Evolutionary conservation across 35 echinoderm and acorn worm species (phyloP).

Genomic region (Anneissia japonica): DNA sequence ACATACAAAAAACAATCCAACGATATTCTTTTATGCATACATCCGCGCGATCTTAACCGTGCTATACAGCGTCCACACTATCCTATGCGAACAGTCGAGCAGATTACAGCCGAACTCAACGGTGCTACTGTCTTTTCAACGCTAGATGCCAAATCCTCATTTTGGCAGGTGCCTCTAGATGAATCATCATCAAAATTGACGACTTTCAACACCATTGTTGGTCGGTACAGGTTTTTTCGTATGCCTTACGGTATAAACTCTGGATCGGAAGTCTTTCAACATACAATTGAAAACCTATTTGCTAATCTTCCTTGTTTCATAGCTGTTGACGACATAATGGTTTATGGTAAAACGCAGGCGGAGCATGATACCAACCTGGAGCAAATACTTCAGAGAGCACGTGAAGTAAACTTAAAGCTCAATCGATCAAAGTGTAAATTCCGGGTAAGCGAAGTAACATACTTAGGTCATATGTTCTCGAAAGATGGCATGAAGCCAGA

Average conservation of each 20-base stretch:
- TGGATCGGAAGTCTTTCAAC: constrained; percentile 32
- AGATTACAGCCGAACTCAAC: constrained; percentile 5
- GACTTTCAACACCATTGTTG: constrained; percentile 5
- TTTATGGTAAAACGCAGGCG: constrained; percentile 1
- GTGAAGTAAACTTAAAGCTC: constrained; percentile 36
- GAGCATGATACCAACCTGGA: constrained; percentile 43
- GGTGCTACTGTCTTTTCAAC: constrained; percentile 25
- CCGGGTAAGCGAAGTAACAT: constrained; percentile 32
- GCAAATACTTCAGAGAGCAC: constrained; percentile 27
- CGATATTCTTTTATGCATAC: constrained; percentile 38
- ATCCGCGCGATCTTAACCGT: constrained; percentile 29
- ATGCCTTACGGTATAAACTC: constrained; percentile 36
- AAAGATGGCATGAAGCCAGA: constrained; percentile 41
- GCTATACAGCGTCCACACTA: constrained; percentile 46
- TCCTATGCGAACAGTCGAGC: constrained; percentile 47
- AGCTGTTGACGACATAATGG: constrained; percentile 29
- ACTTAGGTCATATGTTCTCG: constrained; percentile 64
- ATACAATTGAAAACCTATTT: constrained; percentile 40
- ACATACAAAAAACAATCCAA: constrained; percentile 25
- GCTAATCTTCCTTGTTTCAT: constrained; percentile 28
- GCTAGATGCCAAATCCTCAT: constrained; percentile 28
- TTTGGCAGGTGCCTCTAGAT: constrained; percentile 46
- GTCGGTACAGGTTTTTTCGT: constrained; percentile 16
- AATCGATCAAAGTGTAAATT: constrained; percentile 55
- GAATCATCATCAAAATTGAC: constrained; percentile 29